These are phyloP conservation scores for Momotus momota DNA, from an alignment of 2,797 vertebrate species.

Conservation along the genomic window DNA sequence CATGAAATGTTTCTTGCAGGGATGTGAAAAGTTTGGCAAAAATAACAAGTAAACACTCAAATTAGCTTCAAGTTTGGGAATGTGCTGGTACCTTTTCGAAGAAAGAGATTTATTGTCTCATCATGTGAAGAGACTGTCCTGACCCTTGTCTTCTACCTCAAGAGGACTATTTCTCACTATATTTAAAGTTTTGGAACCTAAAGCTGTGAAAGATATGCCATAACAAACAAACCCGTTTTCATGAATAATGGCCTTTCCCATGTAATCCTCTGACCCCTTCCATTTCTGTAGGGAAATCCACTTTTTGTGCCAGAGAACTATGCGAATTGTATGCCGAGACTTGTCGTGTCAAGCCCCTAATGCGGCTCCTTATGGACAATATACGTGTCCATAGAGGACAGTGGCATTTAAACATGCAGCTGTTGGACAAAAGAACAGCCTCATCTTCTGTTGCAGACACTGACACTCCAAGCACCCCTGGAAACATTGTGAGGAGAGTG, in stretches of 20 bases:
- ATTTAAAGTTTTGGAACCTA: conserved; percentile 14
- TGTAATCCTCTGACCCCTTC: conserved; percentile 23
- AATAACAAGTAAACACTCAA: background rate
- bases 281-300: background rate
- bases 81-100: background rate
- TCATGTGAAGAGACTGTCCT: background rate
- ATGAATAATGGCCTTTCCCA: conserved; percentile 24
- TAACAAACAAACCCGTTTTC: background rate
- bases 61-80: background rate
- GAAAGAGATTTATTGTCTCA: background rate
- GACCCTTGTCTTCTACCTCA: background rate
- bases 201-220: background rate
- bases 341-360: background rate
- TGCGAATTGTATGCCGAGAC: background rate
- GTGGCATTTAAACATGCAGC: background rate
- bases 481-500: background rate
- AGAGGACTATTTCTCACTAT: background rate
- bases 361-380: background rate
- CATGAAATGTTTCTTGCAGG: background rate
- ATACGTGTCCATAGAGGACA: background rate
- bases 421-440: conserved; percentile 10
- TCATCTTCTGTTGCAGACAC: background rate
- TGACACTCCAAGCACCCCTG: background rate
- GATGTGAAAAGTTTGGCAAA: background rate
- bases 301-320: conserved; percentile 27